Base-by-base conservation (phyloP, 1,140 invertebrate species). In the Lethrus apterus region DNA sequence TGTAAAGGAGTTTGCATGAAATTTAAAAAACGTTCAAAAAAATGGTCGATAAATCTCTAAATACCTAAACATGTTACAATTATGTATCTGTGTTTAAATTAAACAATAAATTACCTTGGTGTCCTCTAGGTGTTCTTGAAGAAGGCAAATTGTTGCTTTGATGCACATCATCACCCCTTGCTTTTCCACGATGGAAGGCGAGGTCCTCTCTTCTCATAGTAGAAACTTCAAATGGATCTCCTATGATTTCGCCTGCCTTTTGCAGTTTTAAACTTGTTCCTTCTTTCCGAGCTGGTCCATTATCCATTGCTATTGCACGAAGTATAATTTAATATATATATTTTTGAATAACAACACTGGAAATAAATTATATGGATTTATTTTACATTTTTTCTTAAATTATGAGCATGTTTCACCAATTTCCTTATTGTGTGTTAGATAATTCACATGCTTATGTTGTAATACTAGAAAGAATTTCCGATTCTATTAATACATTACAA, bases 211-310 rank as follows among this genome's bases (percentile, higher is more conserved):
- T 75, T 29, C 91, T 80, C 15, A 98, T 74, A 13, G 80, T 81
- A 0, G 89, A 93, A 4, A 97, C 80, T 71, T 98, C 93, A 59
- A 97, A 83, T 0, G 88, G 86, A 70, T 98, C 93, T 2, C 85
- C 93, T 35, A 89, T 74, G 2, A 63, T 54, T 44, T 90, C 83
- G 3, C 90, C 91, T 18, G 76, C 76, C 29, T 73, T 65, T 62
- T 88, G 83, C 15, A 98, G 63, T 17, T 72, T 75, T 19, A 73
- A 62, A 1, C 78, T 75, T 60, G 81, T 79, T 32, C 75, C 72
- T 2, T 68, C 70, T 5, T 72, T 68, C 46, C 72, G 71, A 0
- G 94, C 91, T 17, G 90, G 87, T 2, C 90, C 89, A 71, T 98
- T 98, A 61, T 96, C 92, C 72, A 98, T 80, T 35, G 72, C 70